phyloP scores from a whole-genome alignment of 1,140 invertebrate species.

The Neodiprion virginianus region DNA sequence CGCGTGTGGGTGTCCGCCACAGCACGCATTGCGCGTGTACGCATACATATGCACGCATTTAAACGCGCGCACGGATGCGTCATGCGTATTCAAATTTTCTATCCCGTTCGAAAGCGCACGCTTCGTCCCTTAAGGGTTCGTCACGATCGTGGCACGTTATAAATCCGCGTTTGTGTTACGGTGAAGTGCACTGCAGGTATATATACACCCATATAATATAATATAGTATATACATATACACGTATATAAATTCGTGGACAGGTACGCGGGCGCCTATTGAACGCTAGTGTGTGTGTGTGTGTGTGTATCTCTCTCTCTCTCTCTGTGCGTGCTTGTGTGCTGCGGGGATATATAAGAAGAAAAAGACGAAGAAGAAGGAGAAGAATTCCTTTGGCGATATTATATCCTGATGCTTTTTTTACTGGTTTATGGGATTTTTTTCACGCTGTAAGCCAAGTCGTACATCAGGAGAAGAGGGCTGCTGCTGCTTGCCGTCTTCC shows the following conservation, averaged over 20 bases:
- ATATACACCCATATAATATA: too few relatives aligned
- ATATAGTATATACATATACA: not conserved
- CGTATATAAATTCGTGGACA: not conserved
- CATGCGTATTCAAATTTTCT: too few relatives aligned
- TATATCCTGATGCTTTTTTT: slow-evolving; percentile 43
- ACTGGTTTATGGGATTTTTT: slow-evolving; percentile 64
- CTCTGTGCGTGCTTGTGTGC: slow-evolving; percentile 11
- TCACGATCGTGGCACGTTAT: too few relatives aligned
- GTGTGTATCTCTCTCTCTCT: not conserved
- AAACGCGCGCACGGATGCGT: too few relatives aligned
- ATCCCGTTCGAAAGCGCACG: too few relatives aligned
- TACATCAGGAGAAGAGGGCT: slow-evolving; percentile 53
- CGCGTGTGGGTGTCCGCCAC: too few relatives aligned
- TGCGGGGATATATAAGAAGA: slow-evolving; percentile 19
- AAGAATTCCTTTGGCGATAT: slow-evolving; percentile 14
- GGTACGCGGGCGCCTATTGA: slow-evolving; percentile 24
- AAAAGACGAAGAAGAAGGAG: slow-evolving; percentile 22
- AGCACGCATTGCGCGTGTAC: too few relatives aligned
- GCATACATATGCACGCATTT: too few relatives aligned
- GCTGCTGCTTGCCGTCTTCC: slow-evolving; percentile 30
- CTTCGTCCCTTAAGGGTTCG: too few relatives aligned
- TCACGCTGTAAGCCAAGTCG: slow-evolving; percentile 56
- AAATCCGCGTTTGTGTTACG: too few relatives aligned
- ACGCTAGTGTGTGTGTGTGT: not conserved
- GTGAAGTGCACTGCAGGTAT: too few relatives aligned